Evolutionary conservation across 2,113 vertebrate genomes (phyloP).

Genomic region (Pachyramphus minor): DNA sequence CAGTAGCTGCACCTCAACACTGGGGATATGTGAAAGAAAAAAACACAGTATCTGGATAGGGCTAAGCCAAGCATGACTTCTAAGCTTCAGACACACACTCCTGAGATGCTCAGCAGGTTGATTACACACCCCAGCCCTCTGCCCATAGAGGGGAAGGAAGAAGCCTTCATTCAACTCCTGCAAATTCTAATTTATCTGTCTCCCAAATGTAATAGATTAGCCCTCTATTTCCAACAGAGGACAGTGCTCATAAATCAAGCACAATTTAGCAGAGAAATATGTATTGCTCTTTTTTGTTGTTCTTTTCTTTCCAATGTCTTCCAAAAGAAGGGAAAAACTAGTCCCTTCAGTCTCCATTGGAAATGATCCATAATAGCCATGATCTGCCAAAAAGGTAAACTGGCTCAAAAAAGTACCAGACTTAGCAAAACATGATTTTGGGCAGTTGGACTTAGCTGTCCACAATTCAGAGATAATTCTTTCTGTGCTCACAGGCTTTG

Average conservation of each 20-base stretch:
- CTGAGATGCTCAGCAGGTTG: background rate
- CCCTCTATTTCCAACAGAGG: background rate
- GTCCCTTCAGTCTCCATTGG: background rate
- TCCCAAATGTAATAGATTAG: background rate
- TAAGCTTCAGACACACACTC: fast-evolving
- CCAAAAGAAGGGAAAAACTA: background rate
- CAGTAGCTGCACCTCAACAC: background rate
- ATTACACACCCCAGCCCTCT: background rate
- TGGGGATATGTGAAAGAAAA: background rate
- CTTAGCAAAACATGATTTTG: background rate
- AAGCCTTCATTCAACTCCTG: background rate
- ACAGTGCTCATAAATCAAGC: background rate
- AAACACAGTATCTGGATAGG: background rate
- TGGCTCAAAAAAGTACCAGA: background rate
- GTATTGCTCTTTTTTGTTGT: no score
- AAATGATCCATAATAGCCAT: background rate
- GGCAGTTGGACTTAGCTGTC: background rate
- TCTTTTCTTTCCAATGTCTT: background rate
- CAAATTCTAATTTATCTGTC: background rate
- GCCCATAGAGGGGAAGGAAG: background rate
- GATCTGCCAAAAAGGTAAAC: background rate
- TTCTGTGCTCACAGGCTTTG: background rate
- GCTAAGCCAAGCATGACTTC: background rate
- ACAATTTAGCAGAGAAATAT: background rate
- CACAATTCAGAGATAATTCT: background rate